Evolutionary conservation across 1,140 invertebrate genomes (phyloP), one percentile per base, ranked within the genome.

Genomic region (Cyclargus thomasi): DNA sequence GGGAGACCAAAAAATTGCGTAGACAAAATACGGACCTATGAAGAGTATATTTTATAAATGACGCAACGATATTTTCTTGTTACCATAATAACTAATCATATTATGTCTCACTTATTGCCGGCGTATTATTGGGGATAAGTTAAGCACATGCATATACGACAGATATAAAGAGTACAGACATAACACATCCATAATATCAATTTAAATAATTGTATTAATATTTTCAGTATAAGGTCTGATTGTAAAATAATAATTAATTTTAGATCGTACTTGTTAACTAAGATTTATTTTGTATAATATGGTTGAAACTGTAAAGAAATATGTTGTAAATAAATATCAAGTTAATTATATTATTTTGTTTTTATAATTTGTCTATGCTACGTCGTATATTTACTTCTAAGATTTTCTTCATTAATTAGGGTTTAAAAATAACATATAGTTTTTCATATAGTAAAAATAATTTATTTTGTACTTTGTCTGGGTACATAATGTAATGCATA

Each of bases 211-310:
- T 81, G 77, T 66, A 66, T 55, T 39, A 29, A 66, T 66, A 66
- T 55, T 18, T 66, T 59, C 53, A 57, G 22, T 20, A 21, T 59
- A 66, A 86, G 79, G 83, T 90, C 81, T 83, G 85, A 88, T 85
- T 90, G 87, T 90, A 90, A 82, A 83, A 85, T 89, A 89, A 87
- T 85, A 79, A 83, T 78, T 82, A 69, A 67, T 79, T 81, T 69
- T 86, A 84, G 85, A 80, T 74, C 70, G 85, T 81, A 76, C 69
- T 86, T 83, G 85, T 90, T 90, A 88, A 84, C 83, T 88, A 86
- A 88, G 85, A 84, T 83, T 87, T 87, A 85, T 88, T 86, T 88
- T 90, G 86, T 90, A 90, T 87, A 83, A 87, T 81, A 90, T 90
- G 87, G 86, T 90, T 90, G 83, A 90, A 80, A 82, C 80, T 90